Base-by-base conservation (phyloP, 2,888 invertebrate species). In the Notodonta ziczac region DNA sequence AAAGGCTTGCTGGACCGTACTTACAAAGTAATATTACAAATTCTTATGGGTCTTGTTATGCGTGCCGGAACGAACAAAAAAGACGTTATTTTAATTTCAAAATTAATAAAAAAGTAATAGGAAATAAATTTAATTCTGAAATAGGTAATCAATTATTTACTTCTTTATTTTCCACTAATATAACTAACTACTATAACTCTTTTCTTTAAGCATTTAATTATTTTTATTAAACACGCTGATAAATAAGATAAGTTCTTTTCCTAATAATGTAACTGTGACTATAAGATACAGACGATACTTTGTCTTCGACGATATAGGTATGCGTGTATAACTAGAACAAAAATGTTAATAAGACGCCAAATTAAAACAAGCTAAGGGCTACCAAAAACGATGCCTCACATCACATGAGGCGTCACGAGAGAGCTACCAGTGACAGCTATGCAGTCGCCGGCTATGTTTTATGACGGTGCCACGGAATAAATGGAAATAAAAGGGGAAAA, bases 401-500 rank as follows among this genome's bases (percentile, higher is more conserved):
- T 72, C 67, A 68, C 68, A 73, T 70, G 73, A 75, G 67, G 70
- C 71, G 67, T 68, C 55, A 69, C 63, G 73, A 72, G 67, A 77
- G 69, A 74, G 76, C 69, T 72, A 71, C 72, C 70, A 74, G 64
- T 74, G 82, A 83, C 81, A 82, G 78, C 76, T 73, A 77, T 74
- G 67, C 76, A 76, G 73, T 78, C 84, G 79, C 79, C 66, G 77
- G 77, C 80, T 80, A 81, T 84, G 83, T 86, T 88, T 88, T 88
- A 88, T 82, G 83, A 80, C 82, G 79, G 72, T 70, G 76, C 70
- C 71, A 81, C 73, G 78, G 80, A 72, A 79, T 79, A 81, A 84
- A 85, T 80, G 76, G 76, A 81, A 85, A 84, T 84, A 84, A 87
- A 87, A 84, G 77, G 81, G 83, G 78, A 76, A 74, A 73, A 78